Evolutionary conservation across 2,888 invertebrate species (phyloP), one percentile per base, ranked within the genome.

Genomic region (Eurytoma californica): DNA sequence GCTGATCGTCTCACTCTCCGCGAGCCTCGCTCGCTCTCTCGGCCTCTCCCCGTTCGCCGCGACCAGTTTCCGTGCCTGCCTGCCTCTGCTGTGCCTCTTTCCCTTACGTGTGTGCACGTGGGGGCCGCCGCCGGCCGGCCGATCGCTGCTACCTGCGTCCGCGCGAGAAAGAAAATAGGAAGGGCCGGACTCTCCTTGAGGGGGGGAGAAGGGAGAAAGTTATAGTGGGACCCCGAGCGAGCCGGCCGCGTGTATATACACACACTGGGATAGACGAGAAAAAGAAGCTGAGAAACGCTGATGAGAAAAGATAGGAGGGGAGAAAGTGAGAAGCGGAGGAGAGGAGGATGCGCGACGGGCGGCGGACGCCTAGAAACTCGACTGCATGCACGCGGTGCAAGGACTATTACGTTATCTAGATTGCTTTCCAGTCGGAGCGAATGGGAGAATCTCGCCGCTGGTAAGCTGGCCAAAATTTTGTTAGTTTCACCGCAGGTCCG

Each of bases 1-100:
- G 89, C 88, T 86, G 88, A 87, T 87, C 88, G 87, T 87, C 86
- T 88, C 88, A 86, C 88, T 88, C 87, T 84, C 78, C 20, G 73
- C 79, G 65, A 61, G 63, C 16, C 72, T 65, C 57, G 30, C 78
- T 69, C 72, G 13, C 70, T 72, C 78, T 67, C 82, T 80, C 82
- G 58, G 76, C 79, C 66, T 80, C 61, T 73, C 20, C 57, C 57
- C 57, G 57, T 69, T 61, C 58, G 57, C 79, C 63, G 79, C 77
- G 86, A 86, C 87, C 87, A 87, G 87, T 86, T 86, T 86, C 85
- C 84, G 80, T 85, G 83, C 84, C 84, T 57, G 73, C 83, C 83
- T 76, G 83, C 85, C 86, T 2, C 86, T 2, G 24, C 24, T 24
- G 2, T 24, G 24, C 24, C 85, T 83, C 39, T 39, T 39, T 80